Base-by-base conservation (phyloP, 2,888 invertebrate genomes). In the Drosophila barbarae region DNA sequence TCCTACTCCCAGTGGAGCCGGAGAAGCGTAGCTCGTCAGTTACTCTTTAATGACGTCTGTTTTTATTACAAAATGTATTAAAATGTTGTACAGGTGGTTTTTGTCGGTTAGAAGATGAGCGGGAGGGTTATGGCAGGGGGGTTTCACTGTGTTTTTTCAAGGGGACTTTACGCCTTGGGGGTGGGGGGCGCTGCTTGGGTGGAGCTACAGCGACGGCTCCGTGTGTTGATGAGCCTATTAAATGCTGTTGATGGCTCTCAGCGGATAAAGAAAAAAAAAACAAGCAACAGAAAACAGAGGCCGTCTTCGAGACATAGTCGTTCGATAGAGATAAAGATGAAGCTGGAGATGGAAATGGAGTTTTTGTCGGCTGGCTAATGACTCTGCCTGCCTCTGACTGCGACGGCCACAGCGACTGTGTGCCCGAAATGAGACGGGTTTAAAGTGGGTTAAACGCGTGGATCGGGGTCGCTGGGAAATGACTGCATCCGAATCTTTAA, bases 211-310 rank as follows among this genome's bases (percentile, higher is more conserved):
- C 47, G 64, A 34, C 65, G 52, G 41, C 55, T 54, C 55, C 55
- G 61, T 61, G 68, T 64, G 84, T 82, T 78, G 83, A 79, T 79
- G 78, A 74, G 78, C 83, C 85, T 70, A 80, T 82, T 84, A 82
- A 79, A 84, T 72, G 83, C 69, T 82, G 83, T 82, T 84, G 85
- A 79, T 78, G 83, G 73, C 76, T 70, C 51, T 78, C 54, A 51
- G 51, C 71, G 61, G 66, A 59, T 28, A 47, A 65, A 34, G 18
- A 54, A 65, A 28, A 18, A 28, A 39, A 6, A 36, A 39, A 13
- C 3, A 30, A n/a, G 18, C 13, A 39, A n/a, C 28, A 44, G 23
- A 42, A 55, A 42, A 46, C 69, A 30, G 69, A 69, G 66, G 69
- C 69, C 70, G 77, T 74, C 84, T 56, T 15, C 36, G 80, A 82